A percentile compares a stretch with the other conserved stretches of the same genome.
phyloP scores from a whole-genome alignment of 2,797 vertebrate genomes.

The Prunella strophiata region DNA sequence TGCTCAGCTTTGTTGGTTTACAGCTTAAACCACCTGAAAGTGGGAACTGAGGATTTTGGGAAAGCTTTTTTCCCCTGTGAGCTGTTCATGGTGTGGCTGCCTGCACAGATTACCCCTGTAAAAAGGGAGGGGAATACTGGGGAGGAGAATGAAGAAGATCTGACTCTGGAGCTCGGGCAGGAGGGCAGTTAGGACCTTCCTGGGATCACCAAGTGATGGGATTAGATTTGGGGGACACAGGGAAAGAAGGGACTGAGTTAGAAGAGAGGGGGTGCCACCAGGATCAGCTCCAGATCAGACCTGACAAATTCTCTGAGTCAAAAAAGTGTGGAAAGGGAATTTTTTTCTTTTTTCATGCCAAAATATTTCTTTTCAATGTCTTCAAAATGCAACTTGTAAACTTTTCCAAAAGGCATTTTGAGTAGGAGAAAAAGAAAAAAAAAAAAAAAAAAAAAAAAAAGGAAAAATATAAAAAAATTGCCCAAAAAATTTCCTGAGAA shows the following conservation, averaged over 20 bases:
- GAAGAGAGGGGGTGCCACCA: neutral
- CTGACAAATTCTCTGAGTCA: neutral
- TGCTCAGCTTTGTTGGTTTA: neutral
- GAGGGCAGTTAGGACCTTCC: neutral
- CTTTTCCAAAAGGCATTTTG: neutral
- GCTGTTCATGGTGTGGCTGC: neutral
- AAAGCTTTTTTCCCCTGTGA: neutral
- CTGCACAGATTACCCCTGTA: neutral
- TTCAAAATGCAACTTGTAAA: neutral
- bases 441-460: neutral
- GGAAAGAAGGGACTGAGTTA: neutral
- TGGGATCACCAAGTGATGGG: fast-evolving
- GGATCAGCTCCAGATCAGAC: neutral
- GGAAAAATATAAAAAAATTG: neutral
- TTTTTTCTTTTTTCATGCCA: neutral
- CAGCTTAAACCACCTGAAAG: neutral
- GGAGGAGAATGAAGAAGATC: neutral
- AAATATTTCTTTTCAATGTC: neutral
- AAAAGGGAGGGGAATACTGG: neutral
- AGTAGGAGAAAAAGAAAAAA: neutral
- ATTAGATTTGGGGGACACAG: neutral
- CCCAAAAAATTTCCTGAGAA: neutral
- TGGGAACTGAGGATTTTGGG: neutral
- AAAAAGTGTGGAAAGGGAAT: neutral
- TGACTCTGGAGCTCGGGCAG: neutral